Base-by-base conservation (phyloP, 2,888 invertebrate genomes). In the Malacosoma neustria region DNA sequence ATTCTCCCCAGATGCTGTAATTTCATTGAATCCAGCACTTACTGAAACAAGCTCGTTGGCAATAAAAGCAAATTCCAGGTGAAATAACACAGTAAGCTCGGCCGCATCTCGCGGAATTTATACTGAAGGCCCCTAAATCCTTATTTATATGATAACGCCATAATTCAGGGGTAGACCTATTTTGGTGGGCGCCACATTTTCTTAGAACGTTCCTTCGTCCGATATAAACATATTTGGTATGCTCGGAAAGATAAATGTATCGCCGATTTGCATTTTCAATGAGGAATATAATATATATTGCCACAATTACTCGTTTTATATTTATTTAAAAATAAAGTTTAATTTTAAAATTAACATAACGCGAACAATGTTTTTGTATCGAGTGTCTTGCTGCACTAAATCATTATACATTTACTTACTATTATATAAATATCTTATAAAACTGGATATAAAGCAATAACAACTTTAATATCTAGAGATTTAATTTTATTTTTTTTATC, bases 81-180 rank as follows among this genome's bases (percentile, higher is more conserved):
- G 62, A 73, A 77, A 70, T 73, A 73, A 75, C 67, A 62, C 67
- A 34, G 33, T 40, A 36, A 39, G 41, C 38, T 41, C 32, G 32
- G 36, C 36, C 36, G 34, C 41, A 46, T 59, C 39, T 13, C 38
- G 29, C 57, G 56, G 64, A 73, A 74, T 72, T 71, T 73, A 72
- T 72, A 66, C 62, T 65, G 67, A 71, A 68, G 69, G 63, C 54
- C 51, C 54, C 60, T 73, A 79, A 80, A 80, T 76, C 79, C 76
- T 80, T 81, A 77, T 80, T 79, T 81, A 81, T 79, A 76, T 72
- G 72, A 76, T 74, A 72, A 73, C 67, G 70, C 64, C 53, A 71
- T 79, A 75, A 75, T 69, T 80, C 71, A 71, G 69, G 22, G 44
- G 22, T 22, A 49, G 53, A 49, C 49, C 48, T 46, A 41, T 43